phyloP scores from a whole-genome alignment of 2,797 vertebrate genomes.

The Phaenicophaeus curvirostris region DNA sequence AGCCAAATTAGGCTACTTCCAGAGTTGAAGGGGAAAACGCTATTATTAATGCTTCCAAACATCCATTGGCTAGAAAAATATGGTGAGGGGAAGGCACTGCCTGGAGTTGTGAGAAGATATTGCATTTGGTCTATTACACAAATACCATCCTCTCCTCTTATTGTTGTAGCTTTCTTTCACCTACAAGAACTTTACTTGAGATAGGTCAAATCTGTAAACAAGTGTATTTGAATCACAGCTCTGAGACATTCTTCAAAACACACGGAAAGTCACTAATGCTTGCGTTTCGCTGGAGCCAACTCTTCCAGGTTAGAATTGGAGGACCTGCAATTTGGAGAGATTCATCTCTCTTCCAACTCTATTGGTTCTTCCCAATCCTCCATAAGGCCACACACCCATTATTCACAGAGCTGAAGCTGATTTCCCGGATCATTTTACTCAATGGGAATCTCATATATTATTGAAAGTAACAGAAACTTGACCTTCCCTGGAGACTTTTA shows the following conservation, averaged over 20 bases:
- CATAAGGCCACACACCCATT: not conserved
- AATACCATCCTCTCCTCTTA: not conserved
- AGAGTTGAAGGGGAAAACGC: slow-evolving; percentile 30
- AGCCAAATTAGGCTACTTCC: slow-evolving; percentile 57
- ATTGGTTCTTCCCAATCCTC: not conserved
- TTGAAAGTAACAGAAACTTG: slow-evolving; percentile 64
- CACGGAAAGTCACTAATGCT: not conserved
- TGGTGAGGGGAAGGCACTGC: not conserved
- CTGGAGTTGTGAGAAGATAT: not conserved
- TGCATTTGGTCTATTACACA: not conserved
- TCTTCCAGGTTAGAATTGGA: not conserved
- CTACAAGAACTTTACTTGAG: not conserved
- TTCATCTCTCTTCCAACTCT: not conserved
- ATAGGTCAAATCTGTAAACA: not conserved
- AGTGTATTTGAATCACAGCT: not conserved
- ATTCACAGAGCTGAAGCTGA: not conserved
- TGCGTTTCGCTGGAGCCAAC: not conserved
- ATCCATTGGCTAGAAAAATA: slow-evolving; percentile 1
- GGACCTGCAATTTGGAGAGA: not conserved
- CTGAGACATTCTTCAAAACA: not conserved
- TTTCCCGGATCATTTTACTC: slow-evolving; percentile 58
- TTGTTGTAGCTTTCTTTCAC: not conserved
- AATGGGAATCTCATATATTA: slow-evolving; percentile 64
- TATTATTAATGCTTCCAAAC: slow-evolving; percentile 61
- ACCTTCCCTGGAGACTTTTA: slow-evolving; percentile 51